Base-by-base conservation (phyloP, 1,140 invertebrate species). In the Matsumurasca onukii region DNA sequence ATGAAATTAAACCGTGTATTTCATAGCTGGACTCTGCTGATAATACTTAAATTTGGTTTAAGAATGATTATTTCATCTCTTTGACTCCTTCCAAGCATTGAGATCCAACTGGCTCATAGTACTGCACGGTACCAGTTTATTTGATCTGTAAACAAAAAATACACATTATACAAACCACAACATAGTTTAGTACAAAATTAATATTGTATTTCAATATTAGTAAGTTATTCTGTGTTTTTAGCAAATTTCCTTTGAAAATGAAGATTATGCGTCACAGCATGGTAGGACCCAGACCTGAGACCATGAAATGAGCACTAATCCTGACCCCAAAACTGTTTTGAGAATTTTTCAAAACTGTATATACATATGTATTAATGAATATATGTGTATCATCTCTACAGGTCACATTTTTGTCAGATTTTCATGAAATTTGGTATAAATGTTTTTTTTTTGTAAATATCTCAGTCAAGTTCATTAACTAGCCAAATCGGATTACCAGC, bases 91-190 rank as follows among this genome's bases (percentile, higher is more conserved):
- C 55, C 55, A 59, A 5, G 55, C 24, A 25, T 5, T 59, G 24
- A 59, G 25, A 59, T 59, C 55, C 55, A 59, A 27, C 25, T 25
- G 25, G 9, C 30, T 27, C 24, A 59, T 5, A 2, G 15, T 13
- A 3, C 22, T 27, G 24, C 55, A 59, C n/a, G 24, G 25, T 22
- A 24, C 24, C 15, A 59, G 3, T 27, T 25, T 59, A n/a, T 59
- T 59, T 29, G 55, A 59, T 25, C 55, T 59, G 55, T n/a, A 3
- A 59, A 59, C 25, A 59, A 59, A 59, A 27, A 27, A 59, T 12
- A n/a, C 5, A n/a, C 49, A n/a, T 52, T 5, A n/a, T 12, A 12
- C 5, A 52, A 5, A 3, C 12, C 3, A 15, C 22, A 15, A 52
- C 49, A 52, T 52, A 12, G 3, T 12, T 5, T 15, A 52, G 13